A percentile compares a stretch with the other conserved stretches of the same genome.
Evolutionary conservation across 2,797 vertebrate genomes (phyloP).

Genomic region (Ctenopoma kingsleyae): DNA sequence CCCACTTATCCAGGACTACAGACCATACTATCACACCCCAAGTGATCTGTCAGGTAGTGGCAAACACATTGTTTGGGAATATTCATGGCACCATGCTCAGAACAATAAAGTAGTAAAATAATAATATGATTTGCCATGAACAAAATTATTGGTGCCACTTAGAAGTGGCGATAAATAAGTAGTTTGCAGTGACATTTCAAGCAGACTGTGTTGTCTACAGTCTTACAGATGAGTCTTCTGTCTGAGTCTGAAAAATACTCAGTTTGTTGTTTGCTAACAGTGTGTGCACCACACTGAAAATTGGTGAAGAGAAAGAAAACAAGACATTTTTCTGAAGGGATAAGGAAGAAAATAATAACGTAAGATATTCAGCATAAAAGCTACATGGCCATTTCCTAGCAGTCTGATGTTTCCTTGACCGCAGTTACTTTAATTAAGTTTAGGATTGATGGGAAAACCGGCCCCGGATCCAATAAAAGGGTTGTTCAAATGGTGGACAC

Average conservation of each 20-base stretch:
- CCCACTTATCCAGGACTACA: conserved; percentile 96
- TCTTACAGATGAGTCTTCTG: no score
- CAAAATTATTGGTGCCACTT: no score
- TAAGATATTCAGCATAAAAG: not conserved
- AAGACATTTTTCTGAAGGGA: not conserved
- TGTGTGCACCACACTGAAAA: no score
- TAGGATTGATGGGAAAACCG: not conserved
- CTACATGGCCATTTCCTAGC: not conserved
- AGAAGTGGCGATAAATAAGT: no score
- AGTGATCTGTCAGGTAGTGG: conserved; percentile 93
- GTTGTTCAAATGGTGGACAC: not conserved
- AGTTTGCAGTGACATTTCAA: no score
- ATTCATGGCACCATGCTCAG: not conserved
- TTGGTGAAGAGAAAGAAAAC: not conserved
- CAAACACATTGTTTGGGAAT: conserved; percentile 11
- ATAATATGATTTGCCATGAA: no score
- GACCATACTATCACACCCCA: conserved; percentile 95
- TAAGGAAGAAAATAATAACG: not conserved
- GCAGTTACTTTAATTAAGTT: not conserved
- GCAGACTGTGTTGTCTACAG: no score
- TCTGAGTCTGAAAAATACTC: no score
- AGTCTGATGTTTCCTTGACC: not conserved
- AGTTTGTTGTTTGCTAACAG: not conserved
- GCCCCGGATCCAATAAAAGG: no score
- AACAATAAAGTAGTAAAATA: not conserved